These are phyloP conservation scores for Synanthedon vespiformis DNA, from an alignment of 2,888 invertebrate species.

Conservation along the genomic window DNA sequence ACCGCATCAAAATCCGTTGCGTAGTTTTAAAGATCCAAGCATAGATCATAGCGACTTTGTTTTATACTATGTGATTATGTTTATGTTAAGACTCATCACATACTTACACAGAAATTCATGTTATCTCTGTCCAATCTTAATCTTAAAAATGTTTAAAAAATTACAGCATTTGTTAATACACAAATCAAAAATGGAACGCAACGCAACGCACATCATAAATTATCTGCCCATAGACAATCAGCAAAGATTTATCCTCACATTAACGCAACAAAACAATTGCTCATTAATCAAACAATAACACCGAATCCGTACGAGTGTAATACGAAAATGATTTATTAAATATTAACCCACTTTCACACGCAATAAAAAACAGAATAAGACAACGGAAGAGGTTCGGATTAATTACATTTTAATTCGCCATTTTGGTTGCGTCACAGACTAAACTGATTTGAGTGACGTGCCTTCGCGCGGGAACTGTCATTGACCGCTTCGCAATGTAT, in stretches of 20 bases:
- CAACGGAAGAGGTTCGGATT: slow-evolving; percentile 41
- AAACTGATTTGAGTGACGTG: slow-evolving; percentile 15
- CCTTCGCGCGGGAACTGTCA: slow-evolving; percentile 24
- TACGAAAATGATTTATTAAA: slow-evolving; percentile 37
- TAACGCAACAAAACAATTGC: slow-evolving; percentile 12
- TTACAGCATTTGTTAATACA: too few relatives aligned
- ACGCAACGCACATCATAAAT: not conserved
- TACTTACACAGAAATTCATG: too few relatives aligned
- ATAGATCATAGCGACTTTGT: too few relatives aligned
- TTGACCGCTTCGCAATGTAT: slow-evolving; percentile 14
- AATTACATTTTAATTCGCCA: slow-evolving; percentile 63
- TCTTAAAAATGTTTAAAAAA: too few relatives aligned
- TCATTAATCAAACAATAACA: slow-evolving; percentile 19
- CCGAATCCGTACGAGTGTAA: slow-evolving; percentile 6
- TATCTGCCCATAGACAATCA: not conserved
- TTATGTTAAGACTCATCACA: too few relatives aligned
- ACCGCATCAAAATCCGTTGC: too few relatives aligned
- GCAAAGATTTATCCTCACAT: not conserved
- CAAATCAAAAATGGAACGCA: too few relatives aligned
- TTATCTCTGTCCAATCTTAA: too few relatives aligned
- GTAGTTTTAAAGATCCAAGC: too few relatives aligned
- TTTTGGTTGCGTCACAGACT: slow-evolving; percentile 38
- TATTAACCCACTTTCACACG: slow-evolving; percentile 46
- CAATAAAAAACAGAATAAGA: slow-evolving; percentile 37
- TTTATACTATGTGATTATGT: too few relatives aligned